Base-by-base conservation (phyloP, 2,888 invertebrate genomes). In the Drosophila rubida region DNA sequence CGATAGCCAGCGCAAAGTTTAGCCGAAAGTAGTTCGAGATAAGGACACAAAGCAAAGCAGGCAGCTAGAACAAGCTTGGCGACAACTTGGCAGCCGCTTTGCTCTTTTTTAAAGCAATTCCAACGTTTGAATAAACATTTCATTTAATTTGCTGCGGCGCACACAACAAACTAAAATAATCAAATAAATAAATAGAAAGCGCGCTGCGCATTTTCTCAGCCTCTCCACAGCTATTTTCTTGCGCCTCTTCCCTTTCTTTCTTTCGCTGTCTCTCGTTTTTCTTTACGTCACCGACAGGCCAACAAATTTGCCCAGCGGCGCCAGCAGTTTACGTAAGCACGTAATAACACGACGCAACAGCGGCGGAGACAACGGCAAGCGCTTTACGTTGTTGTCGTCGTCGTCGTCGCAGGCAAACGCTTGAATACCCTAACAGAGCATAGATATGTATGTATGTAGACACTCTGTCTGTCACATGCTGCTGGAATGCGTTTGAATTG, bases 81-180 rank as follows among this genome's bases (percentile, higher is more conserved):
- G 80, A 85, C 83, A 82, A 71, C 68, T 85, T 85, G 82, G 81
- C 85, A 87, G 78, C 69, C 75, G 65, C 80, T 85, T 78, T 70
- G 41, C 11, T 25, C 39, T 67, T 69, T 67, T 87, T 74, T 76
- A 68, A 78, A 77, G 78, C 81, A 84, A 78, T 80, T 88, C 78
- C 70, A 74, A 77, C 87, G 81, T 85, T 88, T 88, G 87, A 88
- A 78, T 83, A 85, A 84, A 80, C 88, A 87, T 84, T 84, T 84
- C 70, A 88, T 87, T 85, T 85, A 84, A 83, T 87, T 87, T 78
- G 49, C 49, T 66, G 78, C 65, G 63, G 23, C 55, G 54, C 61
- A 41, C 58, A 59, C 45, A 58, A 66, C 69, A 85, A 78, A 85
- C 72, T 68, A 73, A 75, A 73, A 78, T 79, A 85, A 70, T 86